Conservation (phyloP, 2,888 invertebrate genomes). For the Brachypalpus laphriformis region DNA sequence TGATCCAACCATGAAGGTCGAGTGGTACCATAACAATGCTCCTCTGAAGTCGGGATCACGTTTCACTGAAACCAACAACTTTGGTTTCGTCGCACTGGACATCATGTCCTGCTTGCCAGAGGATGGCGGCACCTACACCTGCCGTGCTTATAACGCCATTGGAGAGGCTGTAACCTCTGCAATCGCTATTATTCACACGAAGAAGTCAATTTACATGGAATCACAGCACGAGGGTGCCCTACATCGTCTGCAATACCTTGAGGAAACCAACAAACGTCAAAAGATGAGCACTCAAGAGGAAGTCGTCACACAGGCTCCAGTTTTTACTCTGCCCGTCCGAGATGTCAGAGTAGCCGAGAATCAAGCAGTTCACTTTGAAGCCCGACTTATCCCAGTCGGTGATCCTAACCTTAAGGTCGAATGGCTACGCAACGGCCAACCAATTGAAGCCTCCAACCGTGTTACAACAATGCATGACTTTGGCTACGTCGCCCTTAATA, state of each 20-base stretch:
- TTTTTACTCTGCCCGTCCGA: conserved; percentile 95
- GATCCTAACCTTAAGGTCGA: conserved; percentile 96
- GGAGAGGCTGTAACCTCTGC: conserved; percentile 97
- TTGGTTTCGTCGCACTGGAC: conserved; percentile 98
- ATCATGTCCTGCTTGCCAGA: conserved; percentile 97
- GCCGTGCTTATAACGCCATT: conserved; percentile 94
- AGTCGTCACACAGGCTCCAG: conserved; percentile 92
- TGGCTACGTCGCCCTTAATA: conserved; percentile 97
- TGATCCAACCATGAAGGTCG: conserved; percentile 95
- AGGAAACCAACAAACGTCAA: conserved; percentile 90
- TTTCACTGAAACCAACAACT: conserved; percentile 97
- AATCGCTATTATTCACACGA: conserved; percentile 91
- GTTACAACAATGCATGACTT: conserved; percentile 98
- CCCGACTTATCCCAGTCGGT: conserved; percentile 95
- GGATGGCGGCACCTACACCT: conserved; percentile 97
- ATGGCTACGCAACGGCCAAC: conserved; percentile 96
- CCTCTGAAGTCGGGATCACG: conserved; percentile 96
- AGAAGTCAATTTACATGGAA: conserved; percentile 93
- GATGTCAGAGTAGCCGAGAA: conserved; percentile 94
- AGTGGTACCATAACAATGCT: conserved; percentile 96
- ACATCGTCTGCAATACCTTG: conserved; percentile 91
- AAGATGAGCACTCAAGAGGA: conserved; percentile 90
- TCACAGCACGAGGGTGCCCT: conserved; percentile 94
- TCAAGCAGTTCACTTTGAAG: conserved; percentile 96
- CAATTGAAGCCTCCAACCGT: conserved; percentile 95